Evolutionary conservation across 2,888 invertebrate genomes (phyloP), one percentile per base, ranked within the genome.

Genomic region (Drosophila putrida): DNA sequence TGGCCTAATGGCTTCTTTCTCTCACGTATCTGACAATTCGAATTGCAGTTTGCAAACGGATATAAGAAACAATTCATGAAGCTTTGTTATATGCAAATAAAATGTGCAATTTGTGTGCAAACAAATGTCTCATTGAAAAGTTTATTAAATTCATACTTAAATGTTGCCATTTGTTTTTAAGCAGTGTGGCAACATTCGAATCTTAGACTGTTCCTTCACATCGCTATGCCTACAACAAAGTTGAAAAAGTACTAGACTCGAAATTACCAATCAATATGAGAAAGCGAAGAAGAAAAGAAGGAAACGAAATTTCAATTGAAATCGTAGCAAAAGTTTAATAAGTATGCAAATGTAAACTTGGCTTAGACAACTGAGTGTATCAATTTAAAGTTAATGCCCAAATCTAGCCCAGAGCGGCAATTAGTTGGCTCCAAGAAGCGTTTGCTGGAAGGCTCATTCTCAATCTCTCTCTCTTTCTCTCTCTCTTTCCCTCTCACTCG

Each of bases 391-490:
- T 64, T 57, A 70, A 54, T 60, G 43, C 65, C 33, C 27, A 70
- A 64, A 61, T 54, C 53, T 50, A 44, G 63, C 78, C 63, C 78
- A 68, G 44, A 73, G 63, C 53, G 73, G 60, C 75, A 75, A 75
- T 75, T 75, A 78, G 63, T 51, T 73, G 57, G 35, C 54, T 66
- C 36, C 15, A 43, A 35, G 39, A 35, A 51, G 27, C 51, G 13
- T 27, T 51, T 49, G 49, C 33, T 33, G 20, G 20, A 11, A 20
- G 15, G 6, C 36, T 28, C 25, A 11, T 25, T 6, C 44, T 13
- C 25, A 36, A 15, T 15, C n/a, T n/a, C 31, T n/a, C 20, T 54
- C 4, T 53, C 27, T 51, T 13, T 38, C 57, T 73, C 49, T 66
- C 51, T 38, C 8, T 31, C 8, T 31, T 2, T 31, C 2, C 8